phyloP scores from a whole-genome alignment of 92 coral and sea anemone genomes.

The Palythoa grandis region DNA sequence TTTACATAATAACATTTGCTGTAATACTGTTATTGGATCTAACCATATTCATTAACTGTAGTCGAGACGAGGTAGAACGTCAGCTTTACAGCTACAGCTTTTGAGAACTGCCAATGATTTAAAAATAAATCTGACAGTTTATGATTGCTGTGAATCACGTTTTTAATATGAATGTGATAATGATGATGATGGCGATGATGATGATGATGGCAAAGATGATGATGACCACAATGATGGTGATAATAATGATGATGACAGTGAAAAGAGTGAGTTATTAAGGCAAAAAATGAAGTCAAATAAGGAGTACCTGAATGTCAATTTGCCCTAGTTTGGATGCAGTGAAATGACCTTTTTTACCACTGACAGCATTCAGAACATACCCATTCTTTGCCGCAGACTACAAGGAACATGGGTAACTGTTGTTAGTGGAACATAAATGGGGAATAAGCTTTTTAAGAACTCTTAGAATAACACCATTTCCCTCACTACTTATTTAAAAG shows the following conservation, averaged over 20 bases:
- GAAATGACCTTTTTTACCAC: slow-evolving; percentile 83
- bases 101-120: too few relatives aligned
- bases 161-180: not conserved
- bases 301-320: slow-evolving; percentile 76
- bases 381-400: slow-evolving; percentile 93
- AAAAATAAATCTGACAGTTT: too few relatives aligned
- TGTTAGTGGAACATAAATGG: not conserved
- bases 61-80: too few relatives aligned
- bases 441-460: not conserved
- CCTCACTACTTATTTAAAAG: not conserved
- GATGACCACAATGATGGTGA: not conserved
- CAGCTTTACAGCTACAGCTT: too few relatives aligned
- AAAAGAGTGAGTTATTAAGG: not conserved
- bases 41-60: too few relatives aligned
- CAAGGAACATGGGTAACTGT: not conserved
- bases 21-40: too few relatives aligned
- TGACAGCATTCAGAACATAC: slow-evolving; percentile 67
- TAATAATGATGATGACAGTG: not conserved
- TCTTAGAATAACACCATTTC: not conserved
- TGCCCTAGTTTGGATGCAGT: slow-evolving; percentile 93
- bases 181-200: not conserved
- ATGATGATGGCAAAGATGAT: not conserved
- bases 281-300: not conserved
- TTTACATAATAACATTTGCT: too few relatives aligned
- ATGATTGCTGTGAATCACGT: too few relatives aligned